Conservation (phyloP, 1,140 invertebrate genomes). For the Periplaneta americana region DNA sequence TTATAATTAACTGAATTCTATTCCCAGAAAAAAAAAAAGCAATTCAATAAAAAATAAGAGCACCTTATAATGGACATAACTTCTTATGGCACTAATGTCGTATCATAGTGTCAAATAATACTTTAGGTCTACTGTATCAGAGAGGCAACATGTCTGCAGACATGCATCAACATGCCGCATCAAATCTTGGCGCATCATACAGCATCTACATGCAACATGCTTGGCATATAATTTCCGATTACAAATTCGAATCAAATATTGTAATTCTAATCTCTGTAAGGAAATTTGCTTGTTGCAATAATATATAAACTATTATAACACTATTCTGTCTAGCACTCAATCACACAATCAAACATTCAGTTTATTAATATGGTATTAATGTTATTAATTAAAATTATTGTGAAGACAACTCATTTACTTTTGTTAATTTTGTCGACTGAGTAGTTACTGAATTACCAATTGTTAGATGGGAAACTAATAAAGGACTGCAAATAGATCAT, state of each 20-base stretch:
- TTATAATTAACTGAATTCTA: background rate
- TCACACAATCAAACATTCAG: slow-evolving; percentile 1
- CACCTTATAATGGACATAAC: background rate
- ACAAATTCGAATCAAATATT: no score
- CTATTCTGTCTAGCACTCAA: background rate
- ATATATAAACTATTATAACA: background rate
- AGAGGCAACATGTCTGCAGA: background rate
- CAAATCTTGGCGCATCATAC: background rate
- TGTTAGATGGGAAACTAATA: background rate
- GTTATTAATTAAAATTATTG: background rate
- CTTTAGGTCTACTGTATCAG: background rate
- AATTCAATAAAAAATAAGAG: background rate
- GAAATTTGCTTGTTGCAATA: background rate
- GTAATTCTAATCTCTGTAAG: background rate
- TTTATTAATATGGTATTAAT: background rate
- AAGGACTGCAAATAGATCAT: slow-evolving; percentile 1
- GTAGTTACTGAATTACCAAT: background rate
- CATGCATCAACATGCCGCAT: background rate
- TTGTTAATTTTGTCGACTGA: background rate
- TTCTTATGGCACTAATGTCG: background rate
- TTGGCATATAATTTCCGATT: background rate
- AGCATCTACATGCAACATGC: background rate
- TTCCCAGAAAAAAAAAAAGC: background rate
- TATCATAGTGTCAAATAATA: background rate
- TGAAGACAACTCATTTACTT: background rate